Evolutionary conservation across 2,797 vertebrate genomes (phyloP).

Genomic region (Melanotaenia maccullochi): DNA sequence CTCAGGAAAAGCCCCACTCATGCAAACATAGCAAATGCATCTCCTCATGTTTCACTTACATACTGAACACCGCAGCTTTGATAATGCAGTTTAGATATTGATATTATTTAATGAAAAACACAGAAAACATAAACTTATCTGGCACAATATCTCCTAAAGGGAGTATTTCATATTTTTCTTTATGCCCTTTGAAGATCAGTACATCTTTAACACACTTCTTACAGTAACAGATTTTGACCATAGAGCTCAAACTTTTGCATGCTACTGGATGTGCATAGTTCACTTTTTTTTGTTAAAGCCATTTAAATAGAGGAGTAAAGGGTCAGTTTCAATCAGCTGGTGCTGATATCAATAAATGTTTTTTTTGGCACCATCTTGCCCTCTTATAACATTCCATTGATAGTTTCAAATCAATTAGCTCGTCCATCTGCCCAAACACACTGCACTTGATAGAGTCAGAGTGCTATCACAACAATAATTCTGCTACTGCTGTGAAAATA

Average conservation of each 20-base stretch:
- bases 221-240: too few species aligned
- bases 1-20: background rate
- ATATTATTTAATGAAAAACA: background rate
- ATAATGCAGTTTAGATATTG: background rate
- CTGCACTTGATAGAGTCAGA: conserved; percentile 45
- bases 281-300: background rate
- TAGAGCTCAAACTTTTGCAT: background rate
- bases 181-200: background rate
- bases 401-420: conserved; percentile 49
- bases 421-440: background rate
- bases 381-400: too few species aligned
- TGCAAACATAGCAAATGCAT: conserved; percentile 8
- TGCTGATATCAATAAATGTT: background rate
- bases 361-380: conserved; percentile 8
- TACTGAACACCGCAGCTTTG: background rate
- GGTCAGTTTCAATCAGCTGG: background rate
- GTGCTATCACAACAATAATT: conserved; percentile 57
- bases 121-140: background rate
- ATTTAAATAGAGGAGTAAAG: background rate
- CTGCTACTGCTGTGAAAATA: conserved; percentile 36
- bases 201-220: background rate
- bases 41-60: background rate
- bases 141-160: background rate
- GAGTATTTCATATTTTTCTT: background rate
- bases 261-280: background rate